phyloP scores from a whole-genome alignment of 2,888 invertebrate genomes.

The Sesia bembeciformis region DNA sequence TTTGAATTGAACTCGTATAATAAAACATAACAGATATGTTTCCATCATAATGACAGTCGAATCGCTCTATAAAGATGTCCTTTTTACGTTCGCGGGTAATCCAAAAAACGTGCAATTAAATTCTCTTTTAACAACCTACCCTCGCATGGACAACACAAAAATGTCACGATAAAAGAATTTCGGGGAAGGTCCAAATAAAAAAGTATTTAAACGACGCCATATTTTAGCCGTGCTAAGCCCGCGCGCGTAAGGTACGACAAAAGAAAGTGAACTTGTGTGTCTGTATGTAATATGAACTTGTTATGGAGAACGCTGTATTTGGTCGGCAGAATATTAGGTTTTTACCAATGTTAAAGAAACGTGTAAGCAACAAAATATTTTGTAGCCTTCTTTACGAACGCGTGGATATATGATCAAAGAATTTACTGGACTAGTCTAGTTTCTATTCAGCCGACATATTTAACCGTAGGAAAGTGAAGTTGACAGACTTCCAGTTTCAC shows the following conservation, averaged over 20 bases:
- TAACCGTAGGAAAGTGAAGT: too few relatives aligned
- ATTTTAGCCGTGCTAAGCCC: conserved; percentile 1
- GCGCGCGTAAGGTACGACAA: neutral
- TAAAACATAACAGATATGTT: too few relatives aligned
- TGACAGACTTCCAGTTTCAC: too few relatives aligned
- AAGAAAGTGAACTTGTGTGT: neutral
- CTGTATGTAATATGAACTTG: neutral
- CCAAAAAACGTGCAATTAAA: conserved; percentile 1
- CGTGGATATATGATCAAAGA: too few relatives aligned
- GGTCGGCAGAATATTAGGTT: too few relatives aligned
- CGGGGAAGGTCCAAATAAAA: conserved; percentile 1
- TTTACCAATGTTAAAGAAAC: too few relatives aligned
- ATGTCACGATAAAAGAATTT: conserved; percentile 1
- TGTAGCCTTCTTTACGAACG: too few relatives aligned
- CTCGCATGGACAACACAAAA: conserved; percentile 1
- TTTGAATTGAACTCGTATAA: too few relatives aligned
- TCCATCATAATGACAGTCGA: too few relatives aligned
- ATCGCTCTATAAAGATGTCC: neutral
- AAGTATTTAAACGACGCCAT: conserved; percentile 3
- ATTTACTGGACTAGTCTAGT: too few relatives aligned
- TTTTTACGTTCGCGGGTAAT: neutral
- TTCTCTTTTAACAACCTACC: neutral
- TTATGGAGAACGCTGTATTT: neutral
- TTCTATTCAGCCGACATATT: too few relatives aligned
- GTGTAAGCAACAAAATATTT: too few relatives aligned